Conservation (phyloP, 2,888 invertebrate species). For the Hermodice carunculata region DNA sequence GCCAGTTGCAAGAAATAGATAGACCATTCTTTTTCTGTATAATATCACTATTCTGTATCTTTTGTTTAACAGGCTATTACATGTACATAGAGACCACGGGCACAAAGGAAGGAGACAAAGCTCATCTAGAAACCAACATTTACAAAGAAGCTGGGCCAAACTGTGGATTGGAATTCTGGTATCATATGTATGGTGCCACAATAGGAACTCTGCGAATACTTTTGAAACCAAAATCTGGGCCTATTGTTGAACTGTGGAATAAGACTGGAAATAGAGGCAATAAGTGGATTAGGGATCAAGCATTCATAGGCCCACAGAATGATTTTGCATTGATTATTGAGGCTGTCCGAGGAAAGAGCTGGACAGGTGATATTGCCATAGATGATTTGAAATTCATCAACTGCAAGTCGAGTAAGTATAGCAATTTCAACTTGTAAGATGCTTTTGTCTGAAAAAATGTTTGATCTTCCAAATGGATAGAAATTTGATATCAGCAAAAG, state of each 20-base stretch:
- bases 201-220: constrained; percentile 50
- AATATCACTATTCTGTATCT: too few relatives aligned
- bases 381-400: constrained; percentile 32
- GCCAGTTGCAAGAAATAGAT: too few relatives aligned
- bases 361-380: constrained; percentile 33
- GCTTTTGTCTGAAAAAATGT: not conserved
- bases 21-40: too few relatives aligned
- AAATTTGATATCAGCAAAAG: too few relatives aligned
- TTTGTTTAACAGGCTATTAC: constrained; percentile 68
- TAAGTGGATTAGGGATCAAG: not conserved
- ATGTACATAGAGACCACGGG: constrained; percentile 74
- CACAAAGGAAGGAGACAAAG: constrained; percentile 73
- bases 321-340: constrained; percentile 42
- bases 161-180: constrained; percentile 31
- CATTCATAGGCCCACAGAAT: constrained; percentile 39
- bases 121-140: constrained; percentile 65
- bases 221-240: constrained; percentile 13
- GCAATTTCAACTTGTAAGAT: not conserved
- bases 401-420: constrained; percentile 7
- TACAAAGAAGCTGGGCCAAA: constrained; percentile 12
- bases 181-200: constrained; percentile 38
- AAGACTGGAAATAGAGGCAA: constrained; percentile 45
- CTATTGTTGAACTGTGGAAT: not conserved
- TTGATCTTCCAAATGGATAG: too few relatives aligned
- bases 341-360: constrained; percentile 21